Base-by-base conservation (phyloP, 2,797 vertebrate species). In the Cynopterus sphinx region DNA sequence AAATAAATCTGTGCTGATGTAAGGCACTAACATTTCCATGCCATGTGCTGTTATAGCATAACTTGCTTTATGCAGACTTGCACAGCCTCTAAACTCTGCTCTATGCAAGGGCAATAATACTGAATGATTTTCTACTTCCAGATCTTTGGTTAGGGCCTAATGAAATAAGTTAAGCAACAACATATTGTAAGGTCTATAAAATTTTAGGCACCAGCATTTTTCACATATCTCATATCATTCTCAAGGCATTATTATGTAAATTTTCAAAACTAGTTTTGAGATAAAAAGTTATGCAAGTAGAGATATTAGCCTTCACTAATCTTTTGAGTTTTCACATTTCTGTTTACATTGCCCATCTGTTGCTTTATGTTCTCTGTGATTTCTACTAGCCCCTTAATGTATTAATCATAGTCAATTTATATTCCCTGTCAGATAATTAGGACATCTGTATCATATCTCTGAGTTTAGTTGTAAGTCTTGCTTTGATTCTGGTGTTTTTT, bases 151-250 rank as follows among this genome's bases (percentile, higher is more conserved):
- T 59, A 21, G 75, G 7, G 59, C 33, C 4, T 82, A n/a, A 81
- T 57, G 61, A 79, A 70, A 65, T 77, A 49, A 74, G 24, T 73
- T 71, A 61, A 33, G 12, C 16, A 82, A 31, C 5, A 67, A 39
- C 31, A 24, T 22, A 31, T 43, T 84, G 17, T 13, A 33, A 43
- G 12, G 8, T 70, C 15, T 77, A 46, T 75, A 87, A 95, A 77
- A 74, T 77, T 55, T 75, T 41, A 36, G 24, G 6, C 17, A 17
- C 59, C 74, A 59, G 86, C 51, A 59, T 59, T 94, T 91, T 63
- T 9, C 41, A 68, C 9, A 31, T 61, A 90, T 59, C 49, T 83
- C 39, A 82, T 93, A 84, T 92, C 51, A 94, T 93, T 89, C 65
- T 86, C 43, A 65, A 93, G 24, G 36, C 19, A 78, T 16, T 1